phyloP scores from a whole-genome alignment of 2,888 invertebrate genomes.

The Melipona bicolor region DNA sequence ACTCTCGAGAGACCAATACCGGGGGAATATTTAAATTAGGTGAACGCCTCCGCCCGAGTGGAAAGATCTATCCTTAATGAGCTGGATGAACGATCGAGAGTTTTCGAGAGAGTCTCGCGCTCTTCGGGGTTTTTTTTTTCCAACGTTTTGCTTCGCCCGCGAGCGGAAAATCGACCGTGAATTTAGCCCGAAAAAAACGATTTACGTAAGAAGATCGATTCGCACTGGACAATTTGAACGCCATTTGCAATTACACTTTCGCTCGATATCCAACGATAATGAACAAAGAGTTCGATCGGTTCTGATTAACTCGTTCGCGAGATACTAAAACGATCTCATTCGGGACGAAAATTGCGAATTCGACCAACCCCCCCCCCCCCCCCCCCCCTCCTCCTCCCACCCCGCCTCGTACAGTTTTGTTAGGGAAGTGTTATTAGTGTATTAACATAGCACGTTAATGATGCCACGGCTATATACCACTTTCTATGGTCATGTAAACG shows the following conservation, averaged over 20 bases:
- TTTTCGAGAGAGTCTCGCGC: slow-evolving; percentile 50
- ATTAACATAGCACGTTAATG: slow-evolving; percentile 55
- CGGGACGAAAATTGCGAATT: slow-evolving; percentile 46
- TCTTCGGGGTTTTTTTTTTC: slow-evolving; percentile 7
- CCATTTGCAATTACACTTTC: slow-evolving; percentile 3
- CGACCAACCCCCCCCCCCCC: background rate
- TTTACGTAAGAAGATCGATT: slow-evolving; percentile 15
- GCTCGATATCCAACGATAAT: too few relatives aligned
- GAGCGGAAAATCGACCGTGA: background rate
- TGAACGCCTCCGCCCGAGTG: slow-evolving; percentile 62
- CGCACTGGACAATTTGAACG: slow-evolving; percentile 23
- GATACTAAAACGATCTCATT: slow-evolving; percentile 10
- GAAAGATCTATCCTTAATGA: slow-evolving; percentile 71
- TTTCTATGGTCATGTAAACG: slow-evolving; percentile 61
- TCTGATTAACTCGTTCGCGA: slow-evolving; percentile 18
- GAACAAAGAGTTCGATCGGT: slow-evolving; percentile 6
- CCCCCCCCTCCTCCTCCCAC: background rate
- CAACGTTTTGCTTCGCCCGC: background rate
- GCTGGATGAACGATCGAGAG: slow-evolving; percentile 67
- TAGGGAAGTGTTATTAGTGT: slow-evolving; percentile 44
- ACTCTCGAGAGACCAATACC: slow-evolving; percentile 59
- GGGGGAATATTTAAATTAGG: slow-evolving; percentile 76
- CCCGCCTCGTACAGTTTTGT: slow-evolving; percentile 49
- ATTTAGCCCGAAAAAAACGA: background rate
- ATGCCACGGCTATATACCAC: slow-evolving; percentile 41